These are phyloP conservation scores for Conus betulinus DNA, from an alignment of 1,140 invertebrate species.

Conservation along the genomic window DNA sequence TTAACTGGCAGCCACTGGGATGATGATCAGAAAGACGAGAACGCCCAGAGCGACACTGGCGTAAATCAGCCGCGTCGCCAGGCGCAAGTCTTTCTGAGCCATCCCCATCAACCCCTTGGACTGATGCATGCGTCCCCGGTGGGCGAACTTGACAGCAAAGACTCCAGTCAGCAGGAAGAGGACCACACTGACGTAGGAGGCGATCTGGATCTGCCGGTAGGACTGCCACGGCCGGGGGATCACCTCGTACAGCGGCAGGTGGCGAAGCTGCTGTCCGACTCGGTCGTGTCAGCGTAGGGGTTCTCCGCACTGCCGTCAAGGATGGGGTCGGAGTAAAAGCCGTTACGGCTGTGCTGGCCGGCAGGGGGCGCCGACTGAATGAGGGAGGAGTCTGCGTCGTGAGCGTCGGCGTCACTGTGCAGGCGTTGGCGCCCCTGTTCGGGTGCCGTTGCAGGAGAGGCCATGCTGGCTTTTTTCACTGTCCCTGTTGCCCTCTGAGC, in stretches of 20 bases:
- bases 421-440: constrained; percentile 44
- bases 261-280: constrained; percentile 58
- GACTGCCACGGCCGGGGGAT: constrained; percentile 65
- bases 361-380: constrained; percentile 37
- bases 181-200: constrained; percentile 61
- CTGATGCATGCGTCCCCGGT: constrained; percentile 62
- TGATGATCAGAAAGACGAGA: constrained; percentile 54
- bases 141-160: constrained; percentile 62
- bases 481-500: not conserved
- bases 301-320: constrained; percentile 59
- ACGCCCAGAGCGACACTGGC: constrained; percentile 59
- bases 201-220: constrained; percentile 65
- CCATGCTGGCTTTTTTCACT: not conserved
- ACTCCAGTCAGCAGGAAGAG: constrained; percentile 62
- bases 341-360: constrained; percentile 40
- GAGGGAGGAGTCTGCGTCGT: constrained; percentile 41
- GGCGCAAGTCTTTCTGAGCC: constrained; percentile 64
- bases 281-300: constrained; percentile 70
- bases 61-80: constrained; percentile 63
- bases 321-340: constrained; percentile 58
- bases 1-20: constrained; percentile 46
- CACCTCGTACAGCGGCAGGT: constrained; percentile 64
- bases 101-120: constrained; percentile 69
- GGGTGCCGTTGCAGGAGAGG: constrained; percentile 12
- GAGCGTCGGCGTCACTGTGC: constrained; percentile 39